Evolutionary conservation across 2,888 invertebrate genomes (phyloP).

Genomic region (Nineta flava): DNA sequence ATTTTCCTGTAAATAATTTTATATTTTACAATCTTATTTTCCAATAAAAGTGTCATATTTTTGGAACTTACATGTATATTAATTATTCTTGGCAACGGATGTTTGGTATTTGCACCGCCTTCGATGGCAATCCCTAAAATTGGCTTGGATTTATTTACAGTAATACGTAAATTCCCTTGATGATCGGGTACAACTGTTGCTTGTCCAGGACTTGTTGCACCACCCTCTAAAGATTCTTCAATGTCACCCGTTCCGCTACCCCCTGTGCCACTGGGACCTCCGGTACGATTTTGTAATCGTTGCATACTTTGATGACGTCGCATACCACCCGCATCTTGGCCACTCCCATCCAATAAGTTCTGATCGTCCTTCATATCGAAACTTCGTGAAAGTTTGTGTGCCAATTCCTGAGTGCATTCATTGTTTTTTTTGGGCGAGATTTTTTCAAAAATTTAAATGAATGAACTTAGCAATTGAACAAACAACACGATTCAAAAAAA

Average conservation of each 20-base stretch:
- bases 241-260: constrained; percentile 8
- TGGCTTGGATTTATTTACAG: constrained; percentile 84
- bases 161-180: constrained; percentile 75
- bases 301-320: constrained; percentile 65
- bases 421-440: neutral
- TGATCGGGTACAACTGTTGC: constrained; percentile 66
- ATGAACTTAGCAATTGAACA: neutral
- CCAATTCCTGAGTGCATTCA: constrained; percentile 48
- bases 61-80: constrained; percentile 80
- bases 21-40: neutral
- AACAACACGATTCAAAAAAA: neutral
- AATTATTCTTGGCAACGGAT: constrained; percentile 86
- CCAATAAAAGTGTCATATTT: no score
- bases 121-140: constrained; percentile 94
- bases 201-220: constrained; percentile 27
- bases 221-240: constrained; percentile 9
- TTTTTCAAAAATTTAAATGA: neutral
- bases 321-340: constrained; percentile 37
- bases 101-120: constrained; percentile 91
- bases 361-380: constrained; percentile 81
- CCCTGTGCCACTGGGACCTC: constrained; percentile 23
- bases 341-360: constrained; percentile 40
- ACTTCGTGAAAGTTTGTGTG: constrained; percentile 72
- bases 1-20: constrained; percentile 52
- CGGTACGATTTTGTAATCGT: constrained; percentile 45